Conservation (phyloP, 2,797 vertebrate genomes). For the Phoeniculus purpureus region DNA sequence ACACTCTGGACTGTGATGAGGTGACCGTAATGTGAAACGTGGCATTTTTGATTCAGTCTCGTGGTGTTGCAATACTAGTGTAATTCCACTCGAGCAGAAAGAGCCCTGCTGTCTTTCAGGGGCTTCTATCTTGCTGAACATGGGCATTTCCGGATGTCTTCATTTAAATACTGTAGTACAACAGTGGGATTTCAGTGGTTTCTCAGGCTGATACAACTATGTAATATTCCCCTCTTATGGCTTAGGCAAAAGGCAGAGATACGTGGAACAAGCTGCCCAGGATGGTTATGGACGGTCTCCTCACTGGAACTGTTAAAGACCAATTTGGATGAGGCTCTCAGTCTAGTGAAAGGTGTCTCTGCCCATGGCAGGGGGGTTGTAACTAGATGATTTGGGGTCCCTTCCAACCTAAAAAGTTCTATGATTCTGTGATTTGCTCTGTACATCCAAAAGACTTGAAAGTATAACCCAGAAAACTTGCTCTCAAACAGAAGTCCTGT, state of each 20-base stretch:
- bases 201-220: not conserved
- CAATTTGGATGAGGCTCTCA: too few species aligned
- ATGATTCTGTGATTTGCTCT: not conserved
- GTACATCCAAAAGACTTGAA: not conserved
- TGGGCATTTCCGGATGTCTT: not conserved
- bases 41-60: not conserved
- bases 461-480: not conserved
- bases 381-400: too few species aligned
- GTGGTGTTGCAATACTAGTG: not conserved
- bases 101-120: not conserved
- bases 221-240: not conserved
- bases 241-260: not conserved
- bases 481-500: not conserved
- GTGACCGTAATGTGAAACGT: not conserved
- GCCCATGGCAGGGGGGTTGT: too few species aligned
- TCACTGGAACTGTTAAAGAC: too few species aligned
- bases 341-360: too few species aligned
- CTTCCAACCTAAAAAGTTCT: too few species aligned
- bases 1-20: not conserved
- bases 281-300: too few species aligned
- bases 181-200: not conserved
- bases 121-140: fast-evolving
- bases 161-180: not conserved
- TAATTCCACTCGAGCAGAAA: not conserved
- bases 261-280: not conserved